Conservation (phyloP, 2,888 invertebrate genomes). For the Tuberolachnus salignus region DNA sequence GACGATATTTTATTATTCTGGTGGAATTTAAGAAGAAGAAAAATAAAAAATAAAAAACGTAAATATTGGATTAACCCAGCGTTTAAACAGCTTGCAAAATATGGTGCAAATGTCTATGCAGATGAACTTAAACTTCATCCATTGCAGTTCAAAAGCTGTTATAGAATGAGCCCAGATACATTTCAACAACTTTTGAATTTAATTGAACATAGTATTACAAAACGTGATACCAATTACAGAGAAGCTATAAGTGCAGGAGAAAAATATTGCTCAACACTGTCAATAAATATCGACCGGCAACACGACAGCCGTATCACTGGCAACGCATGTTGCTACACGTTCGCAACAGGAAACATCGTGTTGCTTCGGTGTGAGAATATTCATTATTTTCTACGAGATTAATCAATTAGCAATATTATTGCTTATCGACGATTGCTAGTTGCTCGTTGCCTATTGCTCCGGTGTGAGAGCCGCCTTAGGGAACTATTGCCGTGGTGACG, state of each 20-base stretch:
- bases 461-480: background rate
- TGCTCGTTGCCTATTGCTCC: background rate
- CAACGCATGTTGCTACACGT: conserved; percentile 19
- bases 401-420: conserved; percentile 27
- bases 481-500: no score
- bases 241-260: no score
- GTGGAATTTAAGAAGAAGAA: conserved; percentile 27
- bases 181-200: no score
- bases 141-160: no score
- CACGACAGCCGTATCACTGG: conserved; percentile 11
- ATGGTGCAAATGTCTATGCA: conserved; percentile 21
- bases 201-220: no score
- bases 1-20: no score
- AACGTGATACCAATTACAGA: no score
- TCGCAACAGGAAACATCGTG: conserved; percentile 33
- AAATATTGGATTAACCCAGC: no score
- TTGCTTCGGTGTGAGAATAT: conserved; percentile 37
- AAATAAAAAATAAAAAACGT: no score
- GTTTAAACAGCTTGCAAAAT: conserved; percentile 12
- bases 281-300: conserved; percentile 20
- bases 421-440: conserved; percentile 2
- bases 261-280: conserved; percentile 20
- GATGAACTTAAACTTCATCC: conserved; percentile 9
- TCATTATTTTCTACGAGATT: conserved; percentile 21
- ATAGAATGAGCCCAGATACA: no score